phyloP scores from a whole-genome alignment of 2,888 invertebrate species.

The Plebejus anna region DNA sequence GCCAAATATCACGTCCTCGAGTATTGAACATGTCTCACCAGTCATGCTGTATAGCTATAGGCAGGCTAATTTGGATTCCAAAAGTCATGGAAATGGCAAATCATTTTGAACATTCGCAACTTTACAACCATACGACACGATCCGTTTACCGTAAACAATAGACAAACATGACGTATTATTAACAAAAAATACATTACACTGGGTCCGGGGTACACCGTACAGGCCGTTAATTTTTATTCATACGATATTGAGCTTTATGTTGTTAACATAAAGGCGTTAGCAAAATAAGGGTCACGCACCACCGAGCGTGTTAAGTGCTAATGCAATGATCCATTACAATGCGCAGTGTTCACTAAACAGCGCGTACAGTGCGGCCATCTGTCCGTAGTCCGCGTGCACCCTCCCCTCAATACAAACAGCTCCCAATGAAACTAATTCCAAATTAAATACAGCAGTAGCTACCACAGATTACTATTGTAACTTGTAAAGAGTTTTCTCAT shows the following conservation, averaged over 20 bases:
- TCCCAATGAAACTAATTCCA: conserved; percentile 28
- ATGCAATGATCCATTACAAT: conserved; percentile 80
- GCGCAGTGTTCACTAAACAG: conserved; percentile 75
- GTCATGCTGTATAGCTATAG: neutral
- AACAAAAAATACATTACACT: conserved; percentile 42
- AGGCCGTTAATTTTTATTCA: neutral
- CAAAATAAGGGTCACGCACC: conserved; percentile 54
- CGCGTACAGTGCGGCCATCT: conserved; percentile 76
- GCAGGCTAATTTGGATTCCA: neutral
- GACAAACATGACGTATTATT: conserved; percentile 4
- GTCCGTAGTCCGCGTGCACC: conserved; percentile 71
- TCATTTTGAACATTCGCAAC: neutral
- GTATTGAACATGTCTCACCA: no score
- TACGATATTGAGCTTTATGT: neutral
- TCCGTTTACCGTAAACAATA: conserved; percentile 11
- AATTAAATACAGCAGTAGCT: conserved; percentile 15
- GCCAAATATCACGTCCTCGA: neutral
- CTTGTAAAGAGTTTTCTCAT: neutral
- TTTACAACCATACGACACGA: conserved; percentile 27
- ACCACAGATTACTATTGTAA: neutral
- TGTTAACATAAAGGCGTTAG: conserved; percentile 56
- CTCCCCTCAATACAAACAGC: conserved; percentile 72
- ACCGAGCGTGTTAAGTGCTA: conserved; percentile 77
- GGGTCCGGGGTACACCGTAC: neutral
- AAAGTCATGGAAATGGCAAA: neutral